Evolutionary conservation across 1,140 invertebrate species (phyloP).

Genomic region (Euura lappo): DNA sequence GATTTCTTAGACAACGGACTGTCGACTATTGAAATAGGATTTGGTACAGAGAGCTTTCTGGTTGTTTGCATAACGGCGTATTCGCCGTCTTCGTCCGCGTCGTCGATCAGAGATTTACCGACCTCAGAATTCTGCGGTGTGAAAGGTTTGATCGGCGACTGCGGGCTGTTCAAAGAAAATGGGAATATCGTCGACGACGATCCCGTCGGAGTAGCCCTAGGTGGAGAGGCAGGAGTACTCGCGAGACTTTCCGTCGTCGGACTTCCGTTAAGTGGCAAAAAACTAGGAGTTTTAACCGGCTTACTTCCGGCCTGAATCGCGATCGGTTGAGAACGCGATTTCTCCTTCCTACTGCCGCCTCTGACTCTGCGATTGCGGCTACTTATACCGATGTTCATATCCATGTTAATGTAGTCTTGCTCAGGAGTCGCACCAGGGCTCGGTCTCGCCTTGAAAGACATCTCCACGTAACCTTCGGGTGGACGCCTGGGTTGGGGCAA

Average conservation of each 20-base stretch:
- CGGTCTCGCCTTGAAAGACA: conserved; percentile 58
- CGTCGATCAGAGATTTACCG: conserved; percentile 27
- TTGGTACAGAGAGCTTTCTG: conserved; percentile 35
- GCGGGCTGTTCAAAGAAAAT: conserved; percentile 66
- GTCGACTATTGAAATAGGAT: conserved; percentile 23
- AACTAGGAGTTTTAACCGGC: conserved; percentile 52
- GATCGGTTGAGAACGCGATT: conserved; percentile 65
- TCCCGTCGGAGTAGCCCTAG: conserved; percentile 61
- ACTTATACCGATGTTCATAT: conserved; percentile 35
- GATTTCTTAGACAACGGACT: conserved; percentile 22
- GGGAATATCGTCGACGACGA: conserved; percentile 66
- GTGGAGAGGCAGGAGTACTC: conserved; percentile 58
- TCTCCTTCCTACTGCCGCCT: conserved; percentile 51
- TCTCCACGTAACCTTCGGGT: conserved; percentile 68
- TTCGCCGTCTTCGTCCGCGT: conserved; percentile 29
- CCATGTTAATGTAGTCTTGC: conserved; percentile 60
- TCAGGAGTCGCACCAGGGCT: conserved; percentile 34
- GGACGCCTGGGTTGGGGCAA: conserved; percentile 56
- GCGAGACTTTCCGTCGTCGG: conserved; percentile 52
- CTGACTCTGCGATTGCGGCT: conserved; percentile 32
- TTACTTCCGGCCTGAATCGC: conserved; percentile 61
- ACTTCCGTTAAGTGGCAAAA: conserved; percentile 52
- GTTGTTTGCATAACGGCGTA: conserved; percentile 47
- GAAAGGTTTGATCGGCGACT: conserved; percentile 61
- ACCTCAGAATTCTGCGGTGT: conserved; percentile 31